phyloP scores from a whole-genome alignment of 2,113 vertebrate species.

The Microtus ochrogaster region DNA sequence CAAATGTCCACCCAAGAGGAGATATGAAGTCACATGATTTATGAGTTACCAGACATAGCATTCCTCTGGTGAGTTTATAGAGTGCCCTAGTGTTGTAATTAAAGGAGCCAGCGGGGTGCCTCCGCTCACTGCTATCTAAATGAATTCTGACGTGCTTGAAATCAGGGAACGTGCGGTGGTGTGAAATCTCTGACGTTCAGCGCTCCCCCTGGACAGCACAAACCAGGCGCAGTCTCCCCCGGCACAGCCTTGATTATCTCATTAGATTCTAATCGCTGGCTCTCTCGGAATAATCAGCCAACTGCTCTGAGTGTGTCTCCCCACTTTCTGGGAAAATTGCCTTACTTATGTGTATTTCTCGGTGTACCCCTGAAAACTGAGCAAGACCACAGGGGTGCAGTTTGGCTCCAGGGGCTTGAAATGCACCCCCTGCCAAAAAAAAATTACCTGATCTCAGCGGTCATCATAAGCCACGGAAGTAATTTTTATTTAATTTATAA shows the following conservation, averaged over 20 bases:
- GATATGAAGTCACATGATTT: conserved; percentile 50
- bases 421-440: not conserved
- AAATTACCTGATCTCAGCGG: not conserved
- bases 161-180: conserved; percentile 43
- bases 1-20: conserved; percentile 55
- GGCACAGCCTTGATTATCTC: conserved; percentile 63
- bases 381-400: not conserved
- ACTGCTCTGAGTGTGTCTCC: not conserved
- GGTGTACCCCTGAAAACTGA: not conserved
- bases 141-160: conserved; percentile 60
- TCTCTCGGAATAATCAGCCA: conserved; percentile 44
- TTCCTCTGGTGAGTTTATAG: conserved; percentile 55
- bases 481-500: not conserved
- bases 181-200: conserved; percentile 56
- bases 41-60: conserved; percentile 54
- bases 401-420: not conserved
- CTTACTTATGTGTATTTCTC: not conserved
- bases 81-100: conserved; percentile 64
- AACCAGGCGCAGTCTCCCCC: conserved; percentile 13
- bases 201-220: conserved; percentile 43
- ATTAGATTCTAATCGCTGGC: conserved; percentile 60
- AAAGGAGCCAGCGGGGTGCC: conserved; percentile 58
- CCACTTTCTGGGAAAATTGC: conserved; percentile 3
- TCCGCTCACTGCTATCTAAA: conserved; percentile 61
- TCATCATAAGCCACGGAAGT: not conserved